These are phyloP conservation scores for Lasioglossum baleicum DNA, from an alignment of 1,140 invertebrate genomes.

Conservation along the genomic window DNA sequence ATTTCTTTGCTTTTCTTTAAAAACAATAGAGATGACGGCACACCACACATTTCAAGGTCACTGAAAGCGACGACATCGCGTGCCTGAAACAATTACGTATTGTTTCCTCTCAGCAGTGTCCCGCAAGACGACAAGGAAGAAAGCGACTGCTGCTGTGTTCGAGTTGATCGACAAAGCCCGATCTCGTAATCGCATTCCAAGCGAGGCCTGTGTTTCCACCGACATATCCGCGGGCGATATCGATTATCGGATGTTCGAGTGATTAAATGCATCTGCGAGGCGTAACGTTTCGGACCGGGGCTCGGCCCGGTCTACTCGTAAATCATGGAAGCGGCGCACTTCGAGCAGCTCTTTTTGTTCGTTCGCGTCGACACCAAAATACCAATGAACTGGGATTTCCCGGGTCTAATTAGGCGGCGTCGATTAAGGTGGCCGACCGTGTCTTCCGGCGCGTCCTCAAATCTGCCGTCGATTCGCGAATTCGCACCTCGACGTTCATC, in stretches of 20 bases:
- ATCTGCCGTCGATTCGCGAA: too few species aligned
- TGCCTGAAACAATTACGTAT: too few species aligned
- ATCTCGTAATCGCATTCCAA: slow-evolving; percentile 23
- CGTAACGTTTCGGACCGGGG: slow-evolving; percentile 5
- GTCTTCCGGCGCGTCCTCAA: neutral
- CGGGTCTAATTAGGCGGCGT: slow-evolving; percentile 1
- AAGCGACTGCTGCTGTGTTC: neutral
- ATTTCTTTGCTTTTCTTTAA: too few species aligned
- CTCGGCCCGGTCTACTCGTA: slow-evolving; percentile 3
- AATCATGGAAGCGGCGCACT: slow-evolving; percentile 10
- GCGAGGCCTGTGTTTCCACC: neutral
- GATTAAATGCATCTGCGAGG: slow-evolving; percentile 46
- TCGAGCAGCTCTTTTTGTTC: neutral
- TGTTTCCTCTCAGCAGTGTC: neutral
- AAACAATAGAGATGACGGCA: too few species aligned
- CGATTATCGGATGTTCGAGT: slow-evolving; percentile 42
- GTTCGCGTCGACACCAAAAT: neutral
- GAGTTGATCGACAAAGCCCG: neutral
- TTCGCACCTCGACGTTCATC: too few species aligned
- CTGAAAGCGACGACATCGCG: too few species aligned
- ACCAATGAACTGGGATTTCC: neutral
- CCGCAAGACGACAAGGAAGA: neutral
- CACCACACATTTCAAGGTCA: too few species aligned
- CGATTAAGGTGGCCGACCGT: neutral
- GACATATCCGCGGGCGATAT: slow-evolving; percentile 28